These are phyloP conservation scores for Zosterops lateralis DNA, from an alignment of 2,113 vertebrate species.

Conservation along the genomic window DNA sequence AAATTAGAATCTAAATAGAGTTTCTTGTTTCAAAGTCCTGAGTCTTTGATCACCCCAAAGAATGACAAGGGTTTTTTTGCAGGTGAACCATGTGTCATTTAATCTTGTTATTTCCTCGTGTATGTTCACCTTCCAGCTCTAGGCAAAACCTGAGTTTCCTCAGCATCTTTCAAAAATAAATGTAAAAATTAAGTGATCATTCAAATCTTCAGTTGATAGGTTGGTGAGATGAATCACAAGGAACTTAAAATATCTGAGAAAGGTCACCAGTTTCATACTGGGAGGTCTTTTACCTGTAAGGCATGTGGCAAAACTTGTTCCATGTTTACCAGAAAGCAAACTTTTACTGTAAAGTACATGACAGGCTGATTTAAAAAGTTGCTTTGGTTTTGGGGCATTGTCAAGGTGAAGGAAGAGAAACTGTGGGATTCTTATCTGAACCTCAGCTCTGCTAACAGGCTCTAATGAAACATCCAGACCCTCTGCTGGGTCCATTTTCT, in stretches of 20 bases:
- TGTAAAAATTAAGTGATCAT: not conserved
- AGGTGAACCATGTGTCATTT: not conserved
- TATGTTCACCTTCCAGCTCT: not conserved
- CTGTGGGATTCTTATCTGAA: not conserved
- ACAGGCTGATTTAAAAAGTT: not conserved
- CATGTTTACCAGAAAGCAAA: not conserved
- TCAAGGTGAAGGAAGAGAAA: not conserved
- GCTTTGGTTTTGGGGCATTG: not conserved
- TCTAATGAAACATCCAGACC: not conserved
- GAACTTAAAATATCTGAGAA: conserved; percentile 2
- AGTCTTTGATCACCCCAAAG: not conserved
- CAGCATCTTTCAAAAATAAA: not conserved
- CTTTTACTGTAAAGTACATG: not conserved
- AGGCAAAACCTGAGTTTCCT: not conserved
- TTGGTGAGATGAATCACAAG: not conserved
- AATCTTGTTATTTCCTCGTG: not conserved
- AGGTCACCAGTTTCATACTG: not conserved
- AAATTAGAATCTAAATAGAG: not conserved
- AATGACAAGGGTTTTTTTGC: not conserved
- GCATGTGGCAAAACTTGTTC: conserved; percentile 2
- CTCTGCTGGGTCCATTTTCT: not conserved
- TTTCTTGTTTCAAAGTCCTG: accelerated
- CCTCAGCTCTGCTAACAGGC: not conserved
- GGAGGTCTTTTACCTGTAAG: not conserved
- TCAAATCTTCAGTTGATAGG: not conserved